Evolutionary conservation across 2,888 invertebrate species (phyloP).

Genomic region (Clusia tigrina): DNA sequence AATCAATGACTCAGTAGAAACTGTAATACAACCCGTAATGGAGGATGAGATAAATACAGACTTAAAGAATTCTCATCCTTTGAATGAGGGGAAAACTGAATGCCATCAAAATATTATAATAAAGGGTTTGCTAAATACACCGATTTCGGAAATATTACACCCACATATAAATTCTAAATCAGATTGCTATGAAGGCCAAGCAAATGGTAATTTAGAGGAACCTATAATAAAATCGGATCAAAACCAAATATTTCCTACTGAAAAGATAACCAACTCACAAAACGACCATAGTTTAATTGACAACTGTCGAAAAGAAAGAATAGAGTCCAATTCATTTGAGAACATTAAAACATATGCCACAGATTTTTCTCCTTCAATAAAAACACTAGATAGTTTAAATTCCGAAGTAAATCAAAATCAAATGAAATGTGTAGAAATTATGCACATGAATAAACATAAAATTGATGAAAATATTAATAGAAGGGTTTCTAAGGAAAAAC

Average conservation of each 20-base stretch:
- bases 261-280: not conserved
- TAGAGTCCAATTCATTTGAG: no score
- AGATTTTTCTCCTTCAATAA: not conserved
- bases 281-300: not conserved
- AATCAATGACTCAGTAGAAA: no score
- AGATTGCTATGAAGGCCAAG: not conserved
- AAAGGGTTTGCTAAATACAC: not conserved
- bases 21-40: no score
- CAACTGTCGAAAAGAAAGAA: no score
- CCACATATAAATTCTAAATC: not conserved
- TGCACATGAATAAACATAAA: not conserved
- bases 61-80: no score
- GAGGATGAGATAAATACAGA: no score
- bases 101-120: no score
- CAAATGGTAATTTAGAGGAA: not conserved
- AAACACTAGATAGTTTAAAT: not conserved
- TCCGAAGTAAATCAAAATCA: not conserved
- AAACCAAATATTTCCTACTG: not conserved
- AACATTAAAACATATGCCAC: no score
- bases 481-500: constrained; percentile 37
- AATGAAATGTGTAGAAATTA: not conserved
- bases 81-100: no score
- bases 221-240: not conserved
- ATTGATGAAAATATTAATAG: constrained; percentile 17
- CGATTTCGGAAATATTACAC: not conserved